A percentile compares a stretch with the other conserved stretches of the same genome.
These are phyloP conservation scores for Cyprinella venusta DNA, from an alignment of 2,797 vertebrate species.

Conservation along the genomic window DNA sequence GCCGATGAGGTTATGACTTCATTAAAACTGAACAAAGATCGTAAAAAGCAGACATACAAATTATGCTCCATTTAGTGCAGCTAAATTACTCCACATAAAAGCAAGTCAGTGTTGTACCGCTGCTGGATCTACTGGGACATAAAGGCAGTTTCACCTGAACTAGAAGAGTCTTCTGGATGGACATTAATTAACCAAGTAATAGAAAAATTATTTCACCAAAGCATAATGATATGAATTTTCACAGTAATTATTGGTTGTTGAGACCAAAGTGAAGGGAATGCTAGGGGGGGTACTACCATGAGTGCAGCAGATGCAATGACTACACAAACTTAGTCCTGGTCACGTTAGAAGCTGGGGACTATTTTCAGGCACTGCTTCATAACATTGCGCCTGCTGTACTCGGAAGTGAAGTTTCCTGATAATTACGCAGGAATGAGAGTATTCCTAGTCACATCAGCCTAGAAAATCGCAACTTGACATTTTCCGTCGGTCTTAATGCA, in stretches of 20 bases:
- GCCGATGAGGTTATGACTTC: slow-evolving; percentile 65
- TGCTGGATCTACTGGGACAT: slow-evolving; percentile 23
- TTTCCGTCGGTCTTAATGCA: no score
- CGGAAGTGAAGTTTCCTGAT: no score
- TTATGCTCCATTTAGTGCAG: slow-evolving; percentile 57
- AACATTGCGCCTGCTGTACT: no score
- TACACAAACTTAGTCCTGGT: no score
- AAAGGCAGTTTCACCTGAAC: slow-evolving; percentile 1
- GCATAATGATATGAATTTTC: not conserved
- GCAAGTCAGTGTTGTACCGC: slow-evolving; percentile 44
- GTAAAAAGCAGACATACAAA: slow-evolving; percentile 61
- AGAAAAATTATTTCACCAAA: not conserved
- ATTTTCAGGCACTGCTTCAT: no score
- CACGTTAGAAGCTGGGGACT: no score
- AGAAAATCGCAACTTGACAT: no score
- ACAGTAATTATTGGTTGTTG: not conserved
- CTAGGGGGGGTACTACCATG: no score
- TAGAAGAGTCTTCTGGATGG: not conserved
- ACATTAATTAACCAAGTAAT: slow-evolving; percentile 13
- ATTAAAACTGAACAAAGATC: slow-evolving; percentile 67
- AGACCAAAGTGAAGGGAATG: no score
- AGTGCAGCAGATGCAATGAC: no score
- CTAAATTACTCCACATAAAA: slow-evolving; percentile 59
- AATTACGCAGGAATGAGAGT: no score
- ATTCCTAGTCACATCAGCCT: no score